A percentile compares a stretch with the other conserved stretches of the same genome.
These are phyloP conservation scores for Cryptoprocta ferox DNA, from an alignment of 2,797 vertebrate species.

Conservation along the genomic window DNA sequence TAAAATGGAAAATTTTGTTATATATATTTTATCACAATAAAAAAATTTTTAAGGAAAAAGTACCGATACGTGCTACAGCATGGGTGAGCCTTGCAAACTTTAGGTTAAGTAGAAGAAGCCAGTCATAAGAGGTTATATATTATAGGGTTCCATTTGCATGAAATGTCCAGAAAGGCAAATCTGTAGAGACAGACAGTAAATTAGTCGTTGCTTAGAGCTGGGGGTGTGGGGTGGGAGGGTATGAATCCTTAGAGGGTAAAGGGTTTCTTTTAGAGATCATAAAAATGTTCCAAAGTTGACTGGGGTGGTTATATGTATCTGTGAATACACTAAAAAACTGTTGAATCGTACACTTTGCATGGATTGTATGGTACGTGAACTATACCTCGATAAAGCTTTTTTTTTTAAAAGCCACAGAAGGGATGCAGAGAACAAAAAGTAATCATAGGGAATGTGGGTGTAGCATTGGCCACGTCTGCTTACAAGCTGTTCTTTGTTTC, in stretches of 20 bases:
- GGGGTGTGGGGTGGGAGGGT: background rate
- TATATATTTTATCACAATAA: background rate
- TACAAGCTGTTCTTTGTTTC: background rate
- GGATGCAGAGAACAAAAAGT: background rate
- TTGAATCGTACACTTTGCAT: background rate
- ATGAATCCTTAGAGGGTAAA: background rate
- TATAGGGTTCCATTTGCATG: background rate
- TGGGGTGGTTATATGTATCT: background rate
- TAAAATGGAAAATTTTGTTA: background rate
- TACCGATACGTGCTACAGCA: background rate
- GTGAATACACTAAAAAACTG: background rate
- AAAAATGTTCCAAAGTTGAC: background rate
- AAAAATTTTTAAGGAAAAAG: background rate
- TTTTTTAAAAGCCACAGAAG: background rate
- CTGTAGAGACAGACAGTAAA: background rate
- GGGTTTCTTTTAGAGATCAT: background rate
- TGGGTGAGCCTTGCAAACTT: background rate
- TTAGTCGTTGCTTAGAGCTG: background rate
- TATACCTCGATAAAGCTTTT: background rate
- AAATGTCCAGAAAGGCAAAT: background rate
- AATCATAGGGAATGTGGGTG: background rate
- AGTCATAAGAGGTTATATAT: background rate
- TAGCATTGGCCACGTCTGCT: background rate
- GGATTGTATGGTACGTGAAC: background rate
- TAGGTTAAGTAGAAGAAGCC: background rate